These are phyloP conservation scores for Apis dorsata DNA, from an alignment of 1,140 invertebrate genomes.

Conservation along the genomic window DNA sequence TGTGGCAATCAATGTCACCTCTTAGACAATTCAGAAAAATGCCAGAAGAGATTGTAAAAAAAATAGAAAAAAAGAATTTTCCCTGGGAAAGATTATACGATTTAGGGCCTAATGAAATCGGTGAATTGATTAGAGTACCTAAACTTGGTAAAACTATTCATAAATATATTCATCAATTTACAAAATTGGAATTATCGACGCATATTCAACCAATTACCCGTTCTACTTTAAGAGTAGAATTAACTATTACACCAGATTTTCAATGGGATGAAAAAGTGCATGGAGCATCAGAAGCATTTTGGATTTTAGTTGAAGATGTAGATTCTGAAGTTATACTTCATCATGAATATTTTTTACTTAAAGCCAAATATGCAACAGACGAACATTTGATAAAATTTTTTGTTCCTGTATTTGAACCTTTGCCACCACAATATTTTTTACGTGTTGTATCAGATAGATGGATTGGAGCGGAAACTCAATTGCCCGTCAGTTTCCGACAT, in stretches of 20 bases:
- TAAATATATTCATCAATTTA: slow-evolving; percentile 98
- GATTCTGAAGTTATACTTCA: slow-evolving; percentile 98
- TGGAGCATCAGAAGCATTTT: slow-evolving; percentile 97
- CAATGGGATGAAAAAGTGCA: slow-evolving; percentile 99
- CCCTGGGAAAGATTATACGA: slow-evolving; percentile 97
- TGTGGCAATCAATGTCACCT: slow-evolving; percentile 99
- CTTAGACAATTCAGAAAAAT: slow-evolving; percentile 98
- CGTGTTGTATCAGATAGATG: slow-evolving; percentile 89
- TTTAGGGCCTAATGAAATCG: slow-evolving; percentile 97
- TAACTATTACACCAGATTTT: slow-evolving; percentile 99
- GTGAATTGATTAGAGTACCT: slow-evolving; percentile 96
- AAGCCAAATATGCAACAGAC: slow-evolving; percentile 95
- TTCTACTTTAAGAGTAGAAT: slow-evolving; percentile 95
- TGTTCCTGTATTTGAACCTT: slow-evolving; percentile 98
- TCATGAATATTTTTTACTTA: slow-evolving; percentile 98
- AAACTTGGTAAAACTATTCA: slow-evolving; percentile 98
- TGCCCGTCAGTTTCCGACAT: slow-evolving; percentile 98
- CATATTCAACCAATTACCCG: slow-evolving; percentile 99
- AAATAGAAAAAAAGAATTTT: slow-evolving; percentile 99
- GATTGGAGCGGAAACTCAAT: slow-evolving; percentile 96
- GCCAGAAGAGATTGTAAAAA: slow-evolving; percentile 98
- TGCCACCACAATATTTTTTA: slow-evolving; percentile 99
- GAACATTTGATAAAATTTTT: slow-evolving; percentile 99
- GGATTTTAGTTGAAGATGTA: slow-evolving; percentile 99
- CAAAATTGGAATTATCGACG: slow-evolving; percentile 95